These are phyloP conservation scores for Naso thynnoides DNA, from an alignment of 2,797 vertebrate genomes.

Conservation along the genomic window DNA sequence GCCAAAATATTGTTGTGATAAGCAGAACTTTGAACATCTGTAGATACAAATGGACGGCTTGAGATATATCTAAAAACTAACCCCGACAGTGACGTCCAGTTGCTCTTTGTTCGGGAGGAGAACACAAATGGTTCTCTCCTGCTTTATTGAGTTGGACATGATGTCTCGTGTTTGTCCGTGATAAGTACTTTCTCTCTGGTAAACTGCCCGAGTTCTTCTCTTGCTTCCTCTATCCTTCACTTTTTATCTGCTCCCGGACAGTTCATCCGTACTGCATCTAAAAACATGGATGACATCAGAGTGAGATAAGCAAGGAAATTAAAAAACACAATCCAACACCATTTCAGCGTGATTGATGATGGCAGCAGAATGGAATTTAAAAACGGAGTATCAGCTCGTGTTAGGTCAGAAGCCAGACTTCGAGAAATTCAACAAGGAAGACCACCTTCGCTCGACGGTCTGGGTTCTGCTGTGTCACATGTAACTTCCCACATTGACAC, in stretches of 20 bases:
- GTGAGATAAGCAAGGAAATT: slow-evolving; percentile 21
- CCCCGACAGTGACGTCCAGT: slow-evolving; percentile 87
- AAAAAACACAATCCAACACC: slow-evolving; percentile 9
- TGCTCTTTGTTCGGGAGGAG: slow-evolving; percentile 90
- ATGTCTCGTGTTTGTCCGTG: slow-evolving; percentile 33
- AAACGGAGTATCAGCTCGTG: slow-evolving; percentile 11
- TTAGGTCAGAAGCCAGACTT: neutral
- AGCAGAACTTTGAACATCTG: slow-evolving; percentile 4
- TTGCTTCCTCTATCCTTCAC: slow-evolving; percentile 29
- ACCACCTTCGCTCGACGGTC: neutral
- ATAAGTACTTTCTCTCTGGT: slow-evolving; percentile 17
- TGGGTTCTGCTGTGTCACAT: neutral
- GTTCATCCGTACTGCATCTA: slow-evolving; percentile 69
- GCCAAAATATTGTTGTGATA: slow-evolving; percentile 2
- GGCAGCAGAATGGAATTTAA: slow-evolving; percentile 23
- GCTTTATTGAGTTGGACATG: slow-evolving; percentile 80
- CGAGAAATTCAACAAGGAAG: slow-evolving; percentile 4
- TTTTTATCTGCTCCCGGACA: slow-evolving; percentile 51
- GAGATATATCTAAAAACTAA: slow-evolving; percentile 70
- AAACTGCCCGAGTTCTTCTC: slow-evolving; percentile 21
- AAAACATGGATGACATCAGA: slow-evolving; percentile 30
- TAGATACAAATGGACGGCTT: neutral
- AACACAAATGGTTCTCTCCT: slow-evolving; percentile 87
- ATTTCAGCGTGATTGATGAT: slow-evolving; percentile 4
- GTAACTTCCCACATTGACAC: neutral